Evolutionary conservation across 2,113 vertebrate species (phyloP).

Genomic region (Scatophagus argus): DNA sequence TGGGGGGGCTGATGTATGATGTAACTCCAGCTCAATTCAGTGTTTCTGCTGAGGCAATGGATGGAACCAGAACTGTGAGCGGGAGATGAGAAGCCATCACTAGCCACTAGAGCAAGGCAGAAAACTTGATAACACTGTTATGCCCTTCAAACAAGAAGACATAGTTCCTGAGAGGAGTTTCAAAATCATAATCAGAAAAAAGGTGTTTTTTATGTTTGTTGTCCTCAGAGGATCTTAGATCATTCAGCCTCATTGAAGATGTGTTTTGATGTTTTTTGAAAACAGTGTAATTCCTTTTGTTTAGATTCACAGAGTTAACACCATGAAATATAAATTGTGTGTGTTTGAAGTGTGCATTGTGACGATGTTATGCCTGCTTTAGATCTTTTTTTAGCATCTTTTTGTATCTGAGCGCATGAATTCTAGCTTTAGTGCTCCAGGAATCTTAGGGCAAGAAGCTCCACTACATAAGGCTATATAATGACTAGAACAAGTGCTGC

Average conservation of each 20-base stretch:
- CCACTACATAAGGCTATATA: neutral
- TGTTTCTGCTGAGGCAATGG: constrained; percentile 37
- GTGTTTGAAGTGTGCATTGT: constrained; percentile 41
- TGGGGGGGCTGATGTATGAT: constrained; percentile 15
- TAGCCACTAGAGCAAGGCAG: constrained; percentile 3
- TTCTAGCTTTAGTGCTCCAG: neutral
- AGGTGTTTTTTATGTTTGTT: neutral
- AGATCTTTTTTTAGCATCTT: constrained; percentile 1
- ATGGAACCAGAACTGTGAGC: constrained; percentile 28
- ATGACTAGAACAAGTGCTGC: neutral
- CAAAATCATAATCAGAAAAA: neutral
- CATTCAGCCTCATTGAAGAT: constrained; percentile 20
- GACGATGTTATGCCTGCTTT: neutral
- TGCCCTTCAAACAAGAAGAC: constrained; percentile 8
- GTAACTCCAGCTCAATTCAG: constrained; percentile 18
- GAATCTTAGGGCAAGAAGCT: neutral
- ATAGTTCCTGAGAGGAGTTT: constrained; percentile 16
- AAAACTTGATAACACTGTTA: neutral
- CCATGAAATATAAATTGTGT: constrained; percentile 32
- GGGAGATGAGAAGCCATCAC: constrained; percentile 40
- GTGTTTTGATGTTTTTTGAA: constrained; percentile 28
- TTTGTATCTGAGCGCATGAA: neutral
- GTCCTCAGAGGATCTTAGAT: constrained; percentile 13
- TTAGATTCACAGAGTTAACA: neutral
- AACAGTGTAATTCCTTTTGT: constrained; percentile 11